Percentiles rank a stretch among this genome's conserved stretches.
Evolutionary conservation across 1,140 invertebrate species (phyloP).

Genomic region (Euwallacea similis): DNA sequence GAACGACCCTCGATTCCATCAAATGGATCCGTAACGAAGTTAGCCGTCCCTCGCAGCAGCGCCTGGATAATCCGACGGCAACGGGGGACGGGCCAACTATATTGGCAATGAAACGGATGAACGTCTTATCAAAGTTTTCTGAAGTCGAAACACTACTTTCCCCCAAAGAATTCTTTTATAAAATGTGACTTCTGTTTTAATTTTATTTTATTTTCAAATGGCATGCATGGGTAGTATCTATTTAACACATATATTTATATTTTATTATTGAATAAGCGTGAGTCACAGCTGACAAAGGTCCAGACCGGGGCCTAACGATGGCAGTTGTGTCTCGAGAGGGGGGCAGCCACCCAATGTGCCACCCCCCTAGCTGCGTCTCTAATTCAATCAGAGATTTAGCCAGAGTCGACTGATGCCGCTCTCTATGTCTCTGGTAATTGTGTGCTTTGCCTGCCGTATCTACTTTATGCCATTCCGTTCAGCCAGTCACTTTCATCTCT

Average conservation of each 20-base stretch:
- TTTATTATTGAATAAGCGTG: neutral
- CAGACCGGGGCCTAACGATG: constrained; percentile 2
- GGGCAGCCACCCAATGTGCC: neutral
- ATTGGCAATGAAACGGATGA: constrained; percentile 17
- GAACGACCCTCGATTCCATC: constrained; percentile 54
- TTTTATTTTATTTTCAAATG: too few species aligned
- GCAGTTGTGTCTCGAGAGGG: constrained; percentile 4
- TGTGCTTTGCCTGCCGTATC: constrained; percentile 27
- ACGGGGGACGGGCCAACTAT: constrained; percentile 22
- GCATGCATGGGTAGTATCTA: too few species aligned
- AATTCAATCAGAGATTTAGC: constrained; percentile 38
- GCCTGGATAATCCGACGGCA: constrained; percentile 15
- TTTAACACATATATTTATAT: too few species aligned
- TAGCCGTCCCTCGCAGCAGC: constrained; percentile 48
- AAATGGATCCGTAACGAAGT: constrained; percentile 61
- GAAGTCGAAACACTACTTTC: neutral
- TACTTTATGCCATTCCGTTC: constrained; percentile 29
- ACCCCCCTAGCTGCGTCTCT: constrained; percentile 19
- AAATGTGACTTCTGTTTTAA: neutral
- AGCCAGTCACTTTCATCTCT: constrained; percentile 13
- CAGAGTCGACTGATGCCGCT: constrained; percentile 26
- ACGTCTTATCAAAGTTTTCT: constrained; percentile 20
- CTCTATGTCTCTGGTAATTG: constrained; percentile 29
- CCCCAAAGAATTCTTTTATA: neutral
- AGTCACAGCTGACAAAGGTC: neutral